A percentile compares a stretch with the other conserved stretches of the same genome.
Conservation (phyloP, 2,113 vertebrate species). For the Arizona elegans region DNA sequence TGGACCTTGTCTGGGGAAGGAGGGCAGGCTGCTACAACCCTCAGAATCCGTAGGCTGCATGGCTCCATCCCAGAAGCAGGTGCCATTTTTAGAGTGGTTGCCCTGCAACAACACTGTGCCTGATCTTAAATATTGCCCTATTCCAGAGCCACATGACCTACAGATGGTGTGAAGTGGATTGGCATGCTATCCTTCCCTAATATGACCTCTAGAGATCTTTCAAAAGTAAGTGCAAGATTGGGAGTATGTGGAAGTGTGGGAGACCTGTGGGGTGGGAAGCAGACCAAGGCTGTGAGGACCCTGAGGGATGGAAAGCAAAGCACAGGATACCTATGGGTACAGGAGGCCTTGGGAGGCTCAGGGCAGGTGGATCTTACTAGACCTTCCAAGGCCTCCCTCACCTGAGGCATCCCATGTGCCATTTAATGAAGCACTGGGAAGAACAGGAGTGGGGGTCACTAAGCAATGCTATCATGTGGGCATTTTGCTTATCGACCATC, state of each 20-base stretch:
- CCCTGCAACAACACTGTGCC: not conserved
- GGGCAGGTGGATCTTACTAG: not conserved
- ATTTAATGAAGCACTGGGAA: not conserved
- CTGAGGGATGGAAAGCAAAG: not conserved
- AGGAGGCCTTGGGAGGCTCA: not conserved
- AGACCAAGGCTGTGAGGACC: not conserved
- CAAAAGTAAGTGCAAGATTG: not conserved
- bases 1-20: not conserved
- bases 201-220: not conserved
- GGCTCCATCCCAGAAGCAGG: not conserved
- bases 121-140: not conserved
- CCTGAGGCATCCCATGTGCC: not conserved
- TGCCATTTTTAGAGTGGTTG: not conserved
- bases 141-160: not conserved
- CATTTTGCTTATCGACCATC: not conserved
- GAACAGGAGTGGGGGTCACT: not conserved
- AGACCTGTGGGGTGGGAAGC: not conserved
- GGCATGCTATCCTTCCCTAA: not conserved
- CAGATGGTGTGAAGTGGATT: not conserved
- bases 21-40: not conserved
- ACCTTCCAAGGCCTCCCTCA: not conserved
- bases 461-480: not conserved
- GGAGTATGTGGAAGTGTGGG: not conserved
- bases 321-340: not conserved
- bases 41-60: not conserved